Evolutionary conservation across 2,113 vertebrate genomes (phyloP).

Genomic region (Nothobranchius furzeri): DNA sequence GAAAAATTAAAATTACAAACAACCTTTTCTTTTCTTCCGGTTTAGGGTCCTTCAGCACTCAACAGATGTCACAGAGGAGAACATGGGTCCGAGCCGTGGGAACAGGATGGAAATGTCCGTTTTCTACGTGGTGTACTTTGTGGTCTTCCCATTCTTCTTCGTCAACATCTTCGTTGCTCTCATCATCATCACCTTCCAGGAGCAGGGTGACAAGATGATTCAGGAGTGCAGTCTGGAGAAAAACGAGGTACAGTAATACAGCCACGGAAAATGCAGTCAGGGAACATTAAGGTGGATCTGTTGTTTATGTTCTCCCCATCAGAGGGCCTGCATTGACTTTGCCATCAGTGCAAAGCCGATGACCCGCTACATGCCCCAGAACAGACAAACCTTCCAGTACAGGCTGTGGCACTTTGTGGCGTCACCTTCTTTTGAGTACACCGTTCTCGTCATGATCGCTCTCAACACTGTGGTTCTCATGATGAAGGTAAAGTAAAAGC

Average conservation of each 20-base stretch:
- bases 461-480: slow-evolving; percentile 98
- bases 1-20: not conserved
- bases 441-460: slow-evolving; percentile 97
- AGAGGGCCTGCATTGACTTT: slow-evolving; percentile 98
- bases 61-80: slow-evolving; percentile 94
- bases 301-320: slow-evolving; percentile 42
- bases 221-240: slow-evolving; percentile 98
- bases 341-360: slow-evolving; percentile 96
- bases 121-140: slow-evolving; percentile 98
- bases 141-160: slow-evolving; percentile 99
- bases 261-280: not conserved
- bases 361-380: slow-evolving; percentile 98
- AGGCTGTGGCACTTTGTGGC: slow-evolving; percentile 98
- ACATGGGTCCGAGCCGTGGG: slow-evolving; percentile 93
- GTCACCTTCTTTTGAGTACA: slow-evolving; percentile 96
- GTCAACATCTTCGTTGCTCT: slow-evolving; percentile 99
- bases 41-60: slow-evolving; percentile 96
- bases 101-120: slow-evolving; percentile 99
- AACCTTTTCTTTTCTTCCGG: not conserved
- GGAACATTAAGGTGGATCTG: not conserved
- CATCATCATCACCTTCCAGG: slow-evolving; percentile 99
- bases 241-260: slow-evolving; percentile 85
- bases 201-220: slow-evolving; percentile 99
- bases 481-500: slow-evolving; percentile 90
- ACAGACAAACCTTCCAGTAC: slow-evolving; percentile 96